Conservation (phyloP, 2,888 invertebrate species). For the Synanthedon tipuliformis region DNA sequence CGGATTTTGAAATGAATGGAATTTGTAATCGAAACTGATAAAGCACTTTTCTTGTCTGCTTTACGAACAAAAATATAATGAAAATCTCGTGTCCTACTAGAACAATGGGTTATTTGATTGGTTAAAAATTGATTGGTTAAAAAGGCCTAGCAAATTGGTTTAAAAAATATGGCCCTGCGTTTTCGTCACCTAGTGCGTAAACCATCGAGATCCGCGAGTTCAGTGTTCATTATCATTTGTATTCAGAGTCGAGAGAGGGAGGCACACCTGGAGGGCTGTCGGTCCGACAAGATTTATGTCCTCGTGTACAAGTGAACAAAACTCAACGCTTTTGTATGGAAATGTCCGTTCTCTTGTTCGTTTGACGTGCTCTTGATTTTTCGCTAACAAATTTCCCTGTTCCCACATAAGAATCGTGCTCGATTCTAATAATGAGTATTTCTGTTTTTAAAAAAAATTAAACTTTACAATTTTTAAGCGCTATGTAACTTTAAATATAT, state of each 20-base stretch:
- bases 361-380: conserved; percentile 9
- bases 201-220: conserved; percentile 15
- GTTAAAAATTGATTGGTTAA: too few species aligned
- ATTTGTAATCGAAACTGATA: too few species aligned
- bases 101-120: too few species aligned
- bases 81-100: too few species aligned
- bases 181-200: conserved; percentile 13
- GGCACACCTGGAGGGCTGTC: conserved; percentile 50
- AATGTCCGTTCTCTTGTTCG: conserved; percentile 26
- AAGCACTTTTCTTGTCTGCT: too few species aligned
- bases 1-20: too few species aligned
- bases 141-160: too few species aligned
- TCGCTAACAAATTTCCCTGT: not conserved
- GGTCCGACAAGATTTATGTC: conserved; percentile 49
- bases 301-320: conserved; percentile 32
- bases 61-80: too few species aligned
- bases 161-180: conserved; percentile 6
- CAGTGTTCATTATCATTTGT: conserved; percentile 58
- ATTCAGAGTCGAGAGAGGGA: conserved; percentile 37
- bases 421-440: too few species aligned
- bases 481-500: too few species aligned
- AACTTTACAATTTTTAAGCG: too few species aligned
- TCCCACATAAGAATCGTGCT: not conserved
- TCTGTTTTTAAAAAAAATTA: too few species aligned
- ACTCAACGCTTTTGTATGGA: conserved; percentile 45